Percentiles rank a stretch among this genome's conserved stretches.
Conservation (phyloP, 2,888 invertebrate genomes). For the Pycnomerus fuliginosus region DNA sequence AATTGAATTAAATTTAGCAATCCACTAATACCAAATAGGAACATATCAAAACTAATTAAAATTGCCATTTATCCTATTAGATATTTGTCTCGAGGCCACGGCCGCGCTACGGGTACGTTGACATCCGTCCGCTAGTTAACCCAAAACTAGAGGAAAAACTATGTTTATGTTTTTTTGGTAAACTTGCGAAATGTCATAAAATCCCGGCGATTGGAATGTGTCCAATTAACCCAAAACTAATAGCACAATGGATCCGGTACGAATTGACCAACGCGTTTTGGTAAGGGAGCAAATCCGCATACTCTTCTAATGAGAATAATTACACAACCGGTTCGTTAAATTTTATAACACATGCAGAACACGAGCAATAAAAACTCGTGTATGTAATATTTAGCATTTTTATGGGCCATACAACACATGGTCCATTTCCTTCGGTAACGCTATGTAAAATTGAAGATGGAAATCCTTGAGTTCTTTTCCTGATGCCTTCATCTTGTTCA, state of each 20-base stretch:
- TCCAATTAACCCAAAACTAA: conserved; percentile 8
- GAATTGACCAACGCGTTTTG: conserved; percentile 9
- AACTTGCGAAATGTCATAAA: too few relatives aligned
- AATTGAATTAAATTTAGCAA: too few relatives aligned
- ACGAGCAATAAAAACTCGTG: conserved; percentile 17
- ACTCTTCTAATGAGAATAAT: conserved; percentile 16
- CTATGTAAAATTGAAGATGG: conserved; percentile 37
- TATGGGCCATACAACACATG: conserved; percentile 42
- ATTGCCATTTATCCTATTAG: too few relatives aligned
- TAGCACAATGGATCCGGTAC: conserved; percentile 15
- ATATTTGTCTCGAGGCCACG: too few relatives aligned
- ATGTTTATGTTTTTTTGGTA: too few relatives aligned
- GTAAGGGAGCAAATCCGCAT: conserved; percentile 8
- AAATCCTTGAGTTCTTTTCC: too few relatives aligned
- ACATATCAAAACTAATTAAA: too few relatives aligned
- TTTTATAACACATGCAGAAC: conserved; percentile 17
- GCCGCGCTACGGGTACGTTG: too few relatives aligned
- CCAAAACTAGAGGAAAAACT: too few relatives aligned
- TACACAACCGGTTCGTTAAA: conserved; percentile 19
- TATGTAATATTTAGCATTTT: conserved; percentile 31
- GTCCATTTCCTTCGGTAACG: conserved; percentile 39
- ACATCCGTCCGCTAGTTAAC: too few relatives aligned
- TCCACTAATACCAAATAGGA: too few relatives aligned
- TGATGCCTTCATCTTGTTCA: conserved; percentile 36
- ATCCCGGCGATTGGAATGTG: too few relatives aligned